phyloP scores from a whole-genome alignment of 2,113 vertebrate species.

The Empidonax alnorum region DNA sequence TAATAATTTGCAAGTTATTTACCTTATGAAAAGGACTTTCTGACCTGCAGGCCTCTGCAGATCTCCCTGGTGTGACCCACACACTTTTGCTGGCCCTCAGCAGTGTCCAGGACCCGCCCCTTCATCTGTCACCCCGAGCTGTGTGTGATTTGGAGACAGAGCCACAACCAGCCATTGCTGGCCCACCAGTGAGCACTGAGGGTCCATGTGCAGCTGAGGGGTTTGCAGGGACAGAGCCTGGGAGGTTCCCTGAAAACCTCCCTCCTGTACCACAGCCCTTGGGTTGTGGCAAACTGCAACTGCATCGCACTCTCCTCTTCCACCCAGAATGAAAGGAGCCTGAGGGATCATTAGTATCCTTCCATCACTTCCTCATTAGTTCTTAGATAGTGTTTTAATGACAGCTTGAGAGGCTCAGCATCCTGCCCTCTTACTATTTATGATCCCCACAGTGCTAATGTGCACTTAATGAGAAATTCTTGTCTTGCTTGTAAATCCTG shows the following conservation, averaged over 20 bases:
- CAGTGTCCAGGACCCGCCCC: neutral
- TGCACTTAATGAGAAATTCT: constrained; percentile 90
- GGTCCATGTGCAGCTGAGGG: neutral
- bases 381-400: constrained; percentile 84
- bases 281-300: neutral
- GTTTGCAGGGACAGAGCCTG: neutral
- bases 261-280: neutral
- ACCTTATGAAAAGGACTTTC: neutral
- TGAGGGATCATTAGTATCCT: constrained; percentile 75
- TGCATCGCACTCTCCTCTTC: neutral
- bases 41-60: neutral
- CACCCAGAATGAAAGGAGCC: constrained; percentile 62
- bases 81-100: neutral
- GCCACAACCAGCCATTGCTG: neutral
- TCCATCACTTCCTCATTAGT: constrained; percentile 84
- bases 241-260: neutral
- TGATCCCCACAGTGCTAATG: constrained; percentile 87
- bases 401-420: constrained; percentile 79
- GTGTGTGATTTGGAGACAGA: neutral
- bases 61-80: neutral
- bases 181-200: neutral
- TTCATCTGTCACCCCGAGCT: accelerated
- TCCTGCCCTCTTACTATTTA: constrained; percentile 83
- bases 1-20: neutral
- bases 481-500: constrained; percentile 89